Evolutionary conservation across 2,888 invertebrate species (phyloP), one percentile per base, ranked within the genome.

Genomic region (Drosophila gaucha): DNA sequence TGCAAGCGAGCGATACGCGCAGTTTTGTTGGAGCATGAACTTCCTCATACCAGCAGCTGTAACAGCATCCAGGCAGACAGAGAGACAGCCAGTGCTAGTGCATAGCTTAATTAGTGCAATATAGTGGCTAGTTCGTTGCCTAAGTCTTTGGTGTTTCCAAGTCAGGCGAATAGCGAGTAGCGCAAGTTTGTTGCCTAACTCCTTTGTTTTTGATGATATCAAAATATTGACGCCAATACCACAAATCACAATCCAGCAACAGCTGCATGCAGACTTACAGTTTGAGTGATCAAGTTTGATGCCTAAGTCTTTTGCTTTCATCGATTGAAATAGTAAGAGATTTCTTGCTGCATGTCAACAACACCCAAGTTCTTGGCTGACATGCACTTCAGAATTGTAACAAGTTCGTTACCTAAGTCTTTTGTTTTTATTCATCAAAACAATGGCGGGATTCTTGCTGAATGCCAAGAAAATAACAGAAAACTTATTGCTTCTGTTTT

Each of bases 171-270:
- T 41, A 26, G 41, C 14, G 22, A 54, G 16, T 46, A 16, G 31
- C 33, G 44, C 82, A 74, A 85, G 83, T 76, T 85, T 63, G 82
- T 68, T 87, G 85, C 67, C 65, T 44, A 78, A 87, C 85, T 80
- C 78, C 76, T 80, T 83, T 76, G 80, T 73, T 73, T 65, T 47
- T 30, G 14, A 30, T 59, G 46, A 18, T 44, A 24, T 44, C 35
- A 44, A 59, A 14, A 59, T 46, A 38, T 60, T 59, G 22, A 5
- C 39, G 39, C 39, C 39, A 44, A 6, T 22, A 26, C 30, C 43
- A 59, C 57, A 50, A 41, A 43, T 52, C 31, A 52, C 30, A 52
- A 30, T 6, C 12, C 10, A 30, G 44, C 44, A 43, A 4, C 46
- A 46, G 31, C 46, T 31, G 46, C 46, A 46, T 22, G 51, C 38